These are phyloP conservation scores for Tapirus terrestris DNA, from an alignment of 2,113 vertebrate species.

Conservation along the genomic window DNA sequence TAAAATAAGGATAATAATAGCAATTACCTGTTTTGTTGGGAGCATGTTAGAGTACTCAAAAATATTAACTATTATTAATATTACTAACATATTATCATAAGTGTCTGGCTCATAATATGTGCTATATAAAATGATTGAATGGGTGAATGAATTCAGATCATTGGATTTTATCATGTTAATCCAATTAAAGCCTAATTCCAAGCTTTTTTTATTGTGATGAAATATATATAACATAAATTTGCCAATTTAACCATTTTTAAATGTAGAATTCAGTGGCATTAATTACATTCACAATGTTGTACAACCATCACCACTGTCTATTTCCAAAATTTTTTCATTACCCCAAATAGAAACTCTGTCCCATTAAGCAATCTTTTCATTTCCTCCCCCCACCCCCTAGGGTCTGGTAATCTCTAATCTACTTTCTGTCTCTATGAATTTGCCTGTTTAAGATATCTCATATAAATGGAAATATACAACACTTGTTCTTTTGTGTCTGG, in stretches of 20 bases:
- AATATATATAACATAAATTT: neutral
- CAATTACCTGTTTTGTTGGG: neutral
- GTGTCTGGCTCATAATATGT: neutral
- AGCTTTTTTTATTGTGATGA: constrained; percentile 6
- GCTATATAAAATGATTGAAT: constrained; percentile 20
- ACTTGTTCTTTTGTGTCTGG: neutral
- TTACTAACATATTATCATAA: neutral
- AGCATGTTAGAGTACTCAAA: neutral
- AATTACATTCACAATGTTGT: neutral
- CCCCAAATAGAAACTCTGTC: neutral
- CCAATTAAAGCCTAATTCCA: constrained; percentile 16
- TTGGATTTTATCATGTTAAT: neutral
- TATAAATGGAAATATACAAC: neutral
- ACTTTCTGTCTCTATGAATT: constrained; percentile 7
- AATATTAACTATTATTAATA: neutral
- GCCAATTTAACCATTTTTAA: neutral
- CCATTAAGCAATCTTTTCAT: neutral
- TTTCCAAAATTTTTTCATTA: constrained; percentile 14
- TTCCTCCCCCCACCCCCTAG: neutral
- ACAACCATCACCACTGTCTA: neutral
- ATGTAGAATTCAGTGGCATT: neutral
- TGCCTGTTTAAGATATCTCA: neutral
- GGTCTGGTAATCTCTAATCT: neutral
- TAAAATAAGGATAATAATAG: neutral
- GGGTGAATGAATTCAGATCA: constrained; percentile 34